These are phyloP conservation scores for Thryonomys swinderianus DNA, from an alignment of 2,113 vertebrate species.

Conservation along the genomic window DNA sequence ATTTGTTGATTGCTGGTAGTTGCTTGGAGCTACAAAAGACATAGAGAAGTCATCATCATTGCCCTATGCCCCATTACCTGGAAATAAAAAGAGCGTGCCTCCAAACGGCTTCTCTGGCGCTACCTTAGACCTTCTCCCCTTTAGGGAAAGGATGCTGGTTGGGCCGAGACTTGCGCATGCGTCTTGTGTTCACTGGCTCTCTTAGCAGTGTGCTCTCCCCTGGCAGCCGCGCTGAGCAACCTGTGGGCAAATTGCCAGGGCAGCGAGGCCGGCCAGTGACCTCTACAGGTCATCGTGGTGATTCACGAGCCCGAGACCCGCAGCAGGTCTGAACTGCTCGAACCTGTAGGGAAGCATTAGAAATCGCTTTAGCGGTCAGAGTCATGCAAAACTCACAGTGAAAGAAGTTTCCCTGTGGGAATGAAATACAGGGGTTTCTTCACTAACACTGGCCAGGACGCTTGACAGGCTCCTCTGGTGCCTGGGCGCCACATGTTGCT, in stretches of 20 bases:
- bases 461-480: background rate
- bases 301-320: background rate
- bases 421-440: background rate
- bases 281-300: background rate
- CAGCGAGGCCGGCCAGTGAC: background rate
- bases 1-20: slow-evolving; percentile 53
- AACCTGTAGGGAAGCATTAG: background rate
- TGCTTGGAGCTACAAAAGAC: background rate
- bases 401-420: background rate
- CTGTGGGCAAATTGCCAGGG: background rate
- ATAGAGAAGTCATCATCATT: background rate
- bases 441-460: background rate
- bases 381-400: background rate
- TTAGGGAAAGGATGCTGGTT: background rate
- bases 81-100: background rate
- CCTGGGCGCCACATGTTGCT: rapidly evolving
- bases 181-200: background rate
- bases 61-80: background rate
- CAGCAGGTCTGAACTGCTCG: background rate
- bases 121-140: background rate
- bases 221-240: background rate
- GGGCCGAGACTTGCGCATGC: background rate
- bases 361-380: background rate
- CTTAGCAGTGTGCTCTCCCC: background rate
- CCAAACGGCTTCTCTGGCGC: background rate